Conservation (phyloP, 2,113 vertebrate genomes). For the Clinocottus analis region DNA sequence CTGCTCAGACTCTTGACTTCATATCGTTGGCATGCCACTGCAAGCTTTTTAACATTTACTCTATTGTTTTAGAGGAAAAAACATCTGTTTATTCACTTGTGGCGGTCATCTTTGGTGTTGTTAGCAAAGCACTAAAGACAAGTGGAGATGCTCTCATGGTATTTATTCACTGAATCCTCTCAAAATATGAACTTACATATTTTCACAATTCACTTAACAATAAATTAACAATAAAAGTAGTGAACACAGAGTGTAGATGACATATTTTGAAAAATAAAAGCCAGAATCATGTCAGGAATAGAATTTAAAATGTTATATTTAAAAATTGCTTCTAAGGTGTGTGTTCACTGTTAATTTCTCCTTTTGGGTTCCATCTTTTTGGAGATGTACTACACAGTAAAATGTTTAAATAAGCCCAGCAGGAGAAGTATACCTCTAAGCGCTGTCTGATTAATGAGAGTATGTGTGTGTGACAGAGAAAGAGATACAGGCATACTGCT, state of each 20-base stretch:
- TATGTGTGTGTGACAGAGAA: not conserved
- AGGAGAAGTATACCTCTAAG: conserved; percentile 15
- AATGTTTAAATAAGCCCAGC: conserved; percentile 20
- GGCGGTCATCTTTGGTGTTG: not conserved
- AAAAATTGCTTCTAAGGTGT: not conserved
- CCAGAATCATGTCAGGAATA: not conserved
- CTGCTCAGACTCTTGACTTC: conserved; percentile 12
- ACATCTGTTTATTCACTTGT: conserved; percentile 15
- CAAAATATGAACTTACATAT: not conserved
- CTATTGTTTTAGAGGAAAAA: not conserved
- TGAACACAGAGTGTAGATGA: not conserved
- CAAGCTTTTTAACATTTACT: conserved; percentile 35
- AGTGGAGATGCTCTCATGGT: not conserved
- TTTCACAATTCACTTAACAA: not conserved
- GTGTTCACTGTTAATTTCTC: not conserved
- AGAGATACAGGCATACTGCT: not conserved
- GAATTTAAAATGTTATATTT: not conserved
- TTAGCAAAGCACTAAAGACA: not conserved
- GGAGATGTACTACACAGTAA: not conserved
- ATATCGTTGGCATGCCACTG: not conserved
- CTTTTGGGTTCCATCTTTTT: not conserved
- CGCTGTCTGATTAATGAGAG: conserved; percentile 7
- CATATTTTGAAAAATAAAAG: conserved; percentile 8
- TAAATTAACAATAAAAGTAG: no score
- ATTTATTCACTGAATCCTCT: conserved; percentile 9